Evolutionary conservation across 2,113 vertebrate genomes (phyloP).

Genomic region (Antechinus stuartii): DNA sequence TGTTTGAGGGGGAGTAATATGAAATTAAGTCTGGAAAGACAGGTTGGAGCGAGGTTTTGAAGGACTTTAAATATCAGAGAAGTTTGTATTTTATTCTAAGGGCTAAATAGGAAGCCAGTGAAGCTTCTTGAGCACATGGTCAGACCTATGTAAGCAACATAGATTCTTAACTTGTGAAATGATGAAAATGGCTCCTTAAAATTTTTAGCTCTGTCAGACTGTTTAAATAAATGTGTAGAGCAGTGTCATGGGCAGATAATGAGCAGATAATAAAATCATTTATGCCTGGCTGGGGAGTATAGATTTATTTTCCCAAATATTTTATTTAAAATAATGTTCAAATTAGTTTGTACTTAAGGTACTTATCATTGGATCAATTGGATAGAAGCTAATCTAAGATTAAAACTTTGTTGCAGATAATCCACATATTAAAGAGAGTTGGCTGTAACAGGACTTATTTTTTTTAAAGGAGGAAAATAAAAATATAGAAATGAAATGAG

Average conservation of each 20-base stretch:
- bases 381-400: neutral
- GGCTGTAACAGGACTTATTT: neutral
- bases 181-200: neutral
- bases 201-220: neutral
- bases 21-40: neutral
- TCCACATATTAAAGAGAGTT: neutral
- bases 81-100: neutral
- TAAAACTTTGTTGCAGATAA: neutral
- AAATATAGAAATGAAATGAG: neutral
- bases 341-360: neutral
- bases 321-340: neutral
- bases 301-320: constrained; percentile 14
- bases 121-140: neutral
- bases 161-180: neutral
- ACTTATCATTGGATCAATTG: neutral
- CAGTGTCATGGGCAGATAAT: constrained; percentile 17
- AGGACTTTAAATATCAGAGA: neutral
- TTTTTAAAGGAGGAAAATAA: neutral
- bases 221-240: neutral
- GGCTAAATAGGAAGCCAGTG: neutral
- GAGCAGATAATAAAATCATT: constrained; percentile 17
- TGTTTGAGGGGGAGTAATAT: neutral
- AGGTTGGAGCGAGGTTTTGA: neutral
- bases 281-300: constrained; percentile 4
- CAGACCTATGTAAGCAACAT: neutral